Evolutionary conservation across 1,140 invertebrate species (phyloP).

Genomic region (Homalodisca vitripennis): DNA sequence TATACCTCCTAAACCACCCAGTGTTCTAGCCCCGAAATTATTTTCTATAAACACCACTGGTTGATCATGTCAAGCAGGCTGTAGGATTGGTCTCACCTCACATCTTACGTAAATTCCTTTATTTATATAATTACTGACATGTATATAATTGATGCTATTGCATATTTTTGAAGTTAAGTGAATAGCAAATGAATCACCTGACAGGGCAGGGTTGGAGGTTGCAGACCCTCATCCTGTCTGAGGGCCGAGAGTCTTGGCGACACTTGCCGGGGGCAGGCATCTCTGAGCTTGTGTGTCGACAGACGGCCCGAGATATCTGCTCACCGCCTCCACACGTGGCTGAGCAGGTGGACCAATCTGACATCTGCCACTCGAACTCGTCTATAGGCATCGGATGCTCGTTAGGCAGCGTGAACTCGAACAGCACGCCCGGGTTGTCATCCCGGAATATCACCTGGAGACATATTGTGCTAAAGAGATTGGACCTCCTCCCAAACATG

Average conservation of each 20-base stretch:
- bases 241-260: constrained; percentile 61
- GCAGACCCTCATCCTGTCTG: constrained; percentile 59
- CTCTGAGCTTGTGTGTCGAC: constrained; percentile 60
- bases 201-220: constrained; percentile 71
- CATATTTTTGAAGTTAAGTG: no score
- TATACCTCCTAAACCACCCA: no score
- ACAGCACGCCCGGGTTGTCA: constrained; percentile 71
- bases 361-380: constrained; percentile 61
- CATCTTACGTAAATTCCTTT: no score
- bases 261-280: constrained; percentile 61
- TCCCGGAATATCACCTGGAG: constrained; percentile 78
- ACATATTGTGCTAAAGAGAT: no score
- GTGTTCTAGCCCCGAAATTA: no score
- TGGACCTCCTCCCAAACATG: no score
- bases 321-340: constrained; percentile 73
- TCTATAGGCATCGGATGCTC: constrained; percentile 56
- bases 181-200: no score
- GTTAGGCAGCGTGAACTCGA: constrained; percentile 76
- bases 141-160: no score
- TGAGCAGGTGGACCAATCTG: constrained; percentile 77
- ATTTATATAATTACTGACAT: no score
- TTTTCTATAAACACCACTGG: no score
- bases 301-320: constrained; percentile 61
- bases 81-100: no score
- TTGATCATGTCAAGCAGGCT: no score